Evolutionary conservation across 1,140 invertebrate genomes (phyloP), one percentile per base, ranked within the genome.

Genomic region (Brachionus manjavacas): DNA sequence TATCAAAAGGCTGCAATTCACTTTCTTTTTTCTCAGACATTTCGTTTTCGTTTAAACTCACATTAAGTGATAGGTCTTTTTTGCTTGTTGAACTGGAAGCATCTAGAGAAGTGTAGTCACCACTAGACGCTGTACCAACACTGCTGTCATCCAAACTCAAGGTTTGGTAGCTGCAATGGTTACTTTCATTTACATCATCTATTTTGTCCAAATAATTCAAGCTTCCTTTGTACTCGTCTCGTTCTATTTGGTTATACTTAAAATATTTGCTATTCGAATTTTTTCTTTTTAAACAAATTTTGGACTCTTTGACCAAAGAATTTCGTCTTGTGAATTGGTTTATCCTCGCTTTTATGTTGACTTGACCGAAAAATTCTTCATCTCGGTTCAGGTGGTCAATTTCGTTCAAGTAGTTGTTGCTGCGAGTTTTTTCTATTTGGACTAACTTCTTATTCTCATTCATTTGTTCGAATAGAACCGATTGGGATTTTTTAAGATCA

Each of bases 181-280:
- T 74, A 1, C 25, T 20, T 49, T 76, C 43, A 76, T 49, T 76
- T 35, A 9, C 31, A 9, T 72, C 68, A 16, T 76, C 41, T 76
- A 76, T 49, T 76, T 46, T 76, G 28, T 76, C 72, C 23, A 76
- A 76, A 49, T 28, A 76, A 49, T 76, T 76, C n/a, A 76, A 14
- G 43, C 72, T 76, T 76, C 72, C 72, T 35, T 76, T 76, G 9
- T 49, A 76, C 20, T 76, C 72, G 49, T 49, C 28, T 6, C 11
- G 23, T 49, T 76, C 72, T 49, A 25, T 25, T 76, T 76, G 25
- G 41, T 28, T 49, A 6, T 6, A 49, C 25, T 52, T 20, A 43
- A 74, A 43, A 43, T 28, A 43, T 74, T 46, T 74, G 20, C 14
- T 41, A 16, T 74, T 74, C 2, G 16, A 74, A 74, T 74, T 41